Percentiles rank a stretch among this genome's conserved stretches.
phyloP scores from a whole-genome alignment of 1,140 invertebrate species.

The Vanessa tameamea region DNA sequence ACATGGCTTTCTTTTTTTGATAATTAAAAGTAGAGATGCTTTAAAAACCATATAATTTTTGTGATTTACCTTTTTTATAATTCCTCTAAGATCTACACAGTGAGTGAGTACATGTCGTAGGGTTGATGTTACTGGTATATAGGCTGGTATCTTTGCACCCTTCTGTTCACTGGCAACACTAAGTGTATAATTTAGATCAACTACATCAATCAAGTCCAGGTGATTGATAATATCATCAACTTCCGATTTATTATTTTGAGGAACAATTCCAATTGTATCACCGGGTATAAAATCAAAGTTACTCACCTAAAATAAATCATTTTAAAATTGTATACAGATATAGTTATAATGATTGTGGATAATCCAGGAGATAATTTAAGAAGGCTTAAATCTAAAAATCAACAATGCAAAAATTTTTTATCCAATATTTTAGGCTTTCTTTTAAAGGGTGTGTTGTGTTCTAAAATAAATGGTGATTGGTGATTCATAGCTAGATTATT shows the following conservation, averaged over 20 bases:
- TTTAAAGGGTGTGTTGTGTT: no score
- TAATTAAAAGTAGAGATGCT: not conserved
- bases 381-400: no score
- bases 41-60: not conserved
- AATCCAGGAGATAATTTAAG: not conserved
- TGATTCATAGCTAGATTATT: no score
- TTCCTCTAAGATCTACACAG: slow-evolving; percentile 71
- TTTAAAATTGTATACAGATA: not conserved
- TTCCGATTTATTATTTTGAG: slow-evolving; percentile 52
- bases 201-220: slow-evolving; percentile 44
- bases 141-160: slow-evolving; percentile 58
- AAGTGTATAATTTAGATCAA: slow-evolving; percentile 48
- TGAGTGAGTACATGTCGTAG: slow-evolving; percentile 66
- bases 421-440: no score
- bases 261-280: slow-evolving; percentile 63
- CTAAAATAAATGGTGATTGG: no score
- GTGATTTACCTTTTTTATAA: slow-evolving; percentile 75
- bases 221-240: slow-evolving; percentile 51
- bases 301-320: slow-evolving; percentile 52
- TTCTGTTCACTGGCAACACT: slow-evolving; percentile 41
- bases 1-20: no score
- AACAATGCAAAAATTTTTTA: no score
- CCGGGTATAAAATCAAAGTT: slow-evolving; percentile 62
- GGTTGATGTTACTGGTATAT: slow-evolving; percentile 69
- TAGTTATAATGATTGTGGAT: not conserved